phyloP scores from a whole-genome alignment of 2,113 vertebrate genomes.

The Tamias sibiricus region DNA sequence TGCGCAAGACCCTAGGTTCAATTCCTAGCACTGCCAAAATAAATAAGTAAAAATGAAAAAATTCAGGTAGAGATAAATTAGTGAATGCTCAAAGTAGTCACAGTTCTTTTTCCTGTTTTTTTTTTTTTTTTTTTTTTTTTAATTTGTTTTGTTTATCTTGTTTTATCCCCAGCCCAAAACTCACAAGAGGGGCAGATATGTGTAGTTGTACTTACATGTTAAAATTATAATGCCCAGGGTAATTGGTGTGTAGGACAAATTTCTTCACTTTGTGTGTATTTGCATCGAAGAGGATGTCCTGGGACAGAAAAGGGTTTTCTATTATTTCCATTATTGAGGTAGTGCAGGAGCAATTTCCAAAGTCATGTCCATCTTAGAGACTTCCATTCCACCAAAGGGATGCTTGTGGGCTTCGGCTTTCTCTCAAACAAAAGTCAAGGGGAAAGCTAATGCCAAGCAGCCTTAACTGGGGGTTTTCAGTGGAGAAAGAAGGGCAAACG shows the following conservation, averaged over 20 bases:
- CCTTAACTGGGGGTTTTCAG: background rate
- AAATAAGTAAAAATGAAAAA: background rate
- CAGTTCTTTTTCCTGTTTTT: constrained; percentile 33
- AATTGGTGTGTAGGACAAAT: constrained; percentile 99
- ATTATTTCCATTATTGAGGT: background rate
- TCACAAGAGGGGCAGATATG: background rate
- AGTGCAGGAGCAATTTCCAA: background rate
- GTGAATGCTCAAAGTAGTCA: background rate
- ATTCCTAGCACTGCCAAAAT: background rate
- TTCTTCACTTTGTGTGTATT: constrained; percentile 98
- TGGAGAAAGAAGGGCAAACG: background rate
- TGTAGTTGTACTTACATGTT: constrained; percentile 93
- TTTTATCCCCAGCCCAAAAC: background rate
- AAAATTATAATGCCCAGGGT: constrained; percentile 99
- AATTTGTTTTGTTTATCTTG: no score
- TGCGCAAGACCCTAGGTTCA: background rate
- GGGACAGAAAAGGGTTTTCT: constrained; percentile 52
- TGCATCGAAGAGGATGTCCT: constrained; percentile 99
- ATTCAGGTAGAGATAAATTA: background rate
- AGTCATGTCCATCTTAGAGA: background rate
- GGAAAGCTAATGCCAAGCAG: background rate
- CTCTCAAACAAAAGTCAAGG: background rate
- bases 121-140: no score
- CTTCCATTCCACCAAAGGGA: background rate
- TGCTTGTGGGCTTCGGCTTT: background rate